Conservation (phyloP, 1,140 invertebrate genomes). For the Drosophila leontia region DNA sequence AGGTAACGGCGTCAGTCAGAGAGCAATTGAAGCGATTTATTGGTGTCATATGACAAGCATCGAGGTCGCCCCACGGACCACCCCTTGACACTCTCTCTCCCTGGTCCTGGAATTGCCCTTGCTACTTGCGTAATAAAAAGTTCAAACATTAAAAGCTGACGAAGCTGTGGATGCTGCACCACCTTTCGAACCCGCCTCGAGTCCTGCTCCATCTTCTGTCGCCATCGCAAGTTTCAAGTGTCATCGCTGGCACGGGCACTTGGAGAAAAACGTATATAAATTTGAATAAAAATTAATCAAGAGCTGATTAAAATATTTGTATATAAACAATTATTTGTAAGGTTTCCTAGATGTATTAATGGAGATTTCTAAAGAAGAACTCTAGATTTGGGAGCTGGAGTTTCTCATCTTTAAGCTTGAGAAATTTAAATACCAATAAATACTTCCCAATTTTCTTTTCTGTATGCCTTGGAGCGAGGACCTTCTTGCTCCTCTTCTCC, state of each 20-base stretch:
- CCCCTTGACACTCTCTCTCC: neutral
- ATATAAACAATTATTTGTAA: too few species aligned
- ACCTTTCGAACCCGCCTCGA: conserved; percentile 10
- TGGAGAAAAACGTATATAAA: neutral
- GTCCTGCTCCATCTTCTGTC: conserved; percentile 22
- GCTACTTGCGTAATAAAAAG: conserved; percentile 75
- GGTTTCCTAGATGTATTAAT: too few species aligned
- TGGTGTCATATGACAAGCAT: conserved; percentile 84
- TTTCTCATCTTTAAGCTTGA: too few species aligned
- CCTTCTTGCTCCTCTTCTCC: conserved; percentile 1
- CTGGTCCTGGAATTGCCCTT: conserved; percentile 11
- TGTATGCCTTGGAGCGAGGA: conserved; percentile 45
- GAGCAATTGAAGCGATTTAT: conserved; percentile 84
- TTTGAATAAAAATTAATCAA: neutral
- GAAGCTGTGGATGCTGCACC: conserved; percentile 39
- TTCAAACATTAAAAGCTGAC: conserved; percentile 78
- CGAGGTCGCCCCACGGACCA: conserved; percentile 24
- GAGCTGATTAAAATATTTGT: neutral
- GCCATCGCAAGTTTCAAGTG: conserved; percentile 68
- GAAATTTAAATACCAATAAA: neutral
- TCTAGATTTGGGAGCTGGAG: neutral
- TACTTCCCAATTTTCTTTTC: neutral
- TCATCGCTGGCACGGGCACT: conserved; percentile 51
- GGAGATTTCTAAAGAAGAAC: neutral
- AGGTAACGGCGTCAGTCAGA: conserved; percentile 75